phyloP scores from a whole-genome alignment of 30 jellyfish, hydroid and myxozoan genomes.

The Chrysaora quinquecirrha region DNA sequence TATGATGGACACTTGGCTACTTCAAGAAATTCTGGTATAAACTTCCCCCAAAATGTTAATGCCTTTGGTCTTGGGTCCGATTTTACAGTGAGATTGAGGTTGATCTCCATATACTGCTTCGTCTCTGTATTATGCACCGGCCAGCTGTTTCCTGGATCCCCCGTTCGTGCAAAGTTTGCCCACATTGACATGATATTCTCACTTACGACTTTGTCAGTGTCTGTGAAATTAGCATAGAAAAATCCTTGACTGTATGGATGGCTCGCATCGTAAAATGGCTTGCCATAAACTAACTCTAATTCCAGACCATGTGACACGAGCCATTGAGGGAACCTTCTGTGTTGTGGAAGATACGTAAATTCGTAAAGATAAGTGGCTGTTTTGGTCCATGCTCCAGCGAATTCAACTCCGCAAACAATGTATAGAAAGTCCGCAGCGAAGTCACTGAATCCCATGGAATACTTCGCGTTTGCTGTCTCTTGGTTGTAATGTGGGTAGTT shows the following conservation, averaged over 20 bases:
- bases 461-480: neutral
- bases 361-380: conserved; percentile 16
- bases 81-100: neutral
- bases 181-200: conserved; percentile 43
- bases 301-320: conserved; percentile 32
- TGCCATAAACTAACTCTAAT: conserved; percentile 25
- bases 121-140: neutral
- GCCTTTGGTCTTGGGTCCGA: no score
- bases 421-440: conserved; percentile 12
- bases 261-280: no score
- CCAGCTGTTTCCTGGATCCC: conserved; percentile 22
- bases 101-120: neutral
- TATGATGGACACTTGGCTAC: no score
- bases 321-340: conserved; percentile 1
- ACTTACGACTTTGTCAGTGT: conserved; percentile 15
- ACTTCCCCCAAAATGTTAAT: no score
- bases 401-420: neutral
- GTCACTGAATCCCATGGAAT: neutral
- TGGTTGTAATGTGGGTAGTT: neutral
- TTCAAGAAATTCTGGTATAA: no score
- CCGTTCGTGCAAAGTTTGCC: conserved; percentile 45
- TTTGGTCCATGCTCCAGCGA: conserved; percentile 11
- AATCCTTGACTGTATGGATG: neutral
- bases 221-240: neutral
- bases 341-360: conserved; percentile 32